phyloP scores from a whole-genome alignment of 2,888 invertebrate genomes.

The Cryptocheilus praepositus region DNA sequence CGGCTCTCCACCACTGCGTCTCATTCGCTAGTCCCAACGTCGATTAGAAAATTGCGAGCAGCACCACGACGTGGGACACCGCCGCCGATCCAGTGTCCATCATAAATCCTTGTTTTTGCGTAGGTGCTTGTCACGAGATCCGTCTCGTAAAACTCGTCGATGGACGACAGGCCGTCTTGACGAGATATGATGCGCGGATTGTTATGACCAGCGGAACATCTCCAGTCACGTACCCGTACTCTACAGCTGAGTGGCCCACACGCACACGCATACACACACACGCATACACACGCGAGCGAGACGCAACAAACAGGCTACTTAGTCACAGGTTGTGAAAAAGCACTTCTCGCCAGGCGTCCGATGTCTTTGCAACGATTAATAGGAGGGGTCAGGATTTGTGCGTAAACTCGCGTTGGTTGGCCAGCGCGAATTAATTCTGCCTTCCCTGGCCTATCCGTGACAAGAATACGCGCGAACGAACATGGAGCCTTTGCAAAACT shows the following conservation, averaged over 20 bases:
- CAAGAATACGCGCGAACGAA: too few relatives aligned
- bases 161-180: conserved; percentile 37
- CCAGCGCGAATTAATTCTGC: neutral
- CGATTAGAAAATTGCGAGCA: conserved; percentile 43
- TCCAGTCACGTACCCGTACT: conserved; percentile 33
- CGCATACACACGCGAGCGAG: conserved; percentile 24
- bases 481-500: neutral
- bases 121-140: conserved; percentile 25
- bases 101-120: conserved; percentile 23
- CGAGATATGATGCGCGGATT: conserved; percentile 22
- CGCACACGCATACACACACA: conserved; percentile 34
- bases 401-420: conserved; percentile 19
- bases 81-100: conserved; percentile 38
- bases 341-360: conserved; percentile 35
- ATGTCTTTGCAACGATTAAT: conserved; percentile 39
- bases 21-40: conserved; percentile 37
- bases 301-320: conserved; percentile 29
- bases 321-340: conserved; percentile 39
- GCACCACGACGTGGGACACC: conserved; percentile 30
- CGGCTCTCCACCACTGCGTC: conserved; percentile 22
- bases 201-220: conserved; percentile 28
- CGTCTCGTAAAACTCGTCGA: conserved; percentile 18
- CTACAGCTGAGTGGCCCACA: conserved; percentile 37
- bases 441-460: too few relatives aligned
- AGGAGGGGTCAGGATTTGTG: conserved; percentile 12